Percentiles rank a stretch among this genome's conserved stretches.
Evolutionary conservation across 2,113 vertebrate species (phyloP).

Genomic region (Dolichotis patagonum): DNA sequence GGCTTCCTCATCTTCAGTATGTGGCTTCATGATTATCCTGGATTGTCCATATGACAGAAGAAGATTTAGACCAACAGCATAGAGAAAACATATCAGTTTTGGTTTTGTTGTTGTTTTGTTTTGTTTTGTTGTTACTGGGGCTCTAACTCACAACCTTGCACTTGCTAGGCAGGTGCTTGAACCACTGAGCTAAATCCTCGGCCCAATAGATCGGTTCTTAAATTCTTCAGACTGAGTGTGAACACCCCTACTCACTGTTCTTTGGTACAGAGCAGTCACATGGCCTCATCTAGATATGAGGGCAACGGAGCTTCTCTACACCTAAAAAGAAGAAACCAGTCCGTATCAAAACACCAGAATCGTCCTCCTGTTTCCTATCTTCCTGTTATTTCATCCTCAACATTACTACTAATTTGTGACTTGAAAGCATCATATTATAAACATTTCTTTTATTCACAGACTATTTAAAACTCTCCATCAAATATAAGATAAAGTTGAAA

Average conservation of each 20-base stretch:
- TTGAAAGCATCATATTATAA: background rate
- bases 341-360: background rate
- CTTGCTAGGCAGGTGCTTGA: too few species aligned
- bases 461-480: background rate
- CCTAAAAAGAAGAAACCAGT: background rate
- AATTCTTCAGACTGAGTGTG: background rate
- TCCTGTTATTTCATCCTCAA: background rate
- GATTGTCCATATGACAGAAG: background rate
- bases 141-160: too few species aligned
- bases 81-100: too few species aligned
- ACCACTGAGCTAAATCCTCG: too few species aligned
- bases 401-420: background rate
- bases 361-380: background rate
- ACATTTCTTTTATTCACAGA: background rate
- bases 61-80: too few species aligned
- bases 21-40: background rate
- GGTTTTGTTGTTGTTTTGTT: too few species aligned
- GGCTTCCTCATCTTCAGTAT: background rate
- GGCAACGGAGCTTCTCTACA: background rate
- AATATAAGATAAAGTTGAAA: background rate
- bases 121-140: too few species aligned
- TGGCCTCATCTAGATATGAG: background rate
- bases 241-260: background rate
- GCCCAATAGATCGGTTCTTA: background rate
- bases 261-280: background rate